Percentiles rank a stretch among this genome's conserved stretches.
Conservation (phyloP, 1,140 invertebrate genomes). For the Drosophila persimilis region DNA sequence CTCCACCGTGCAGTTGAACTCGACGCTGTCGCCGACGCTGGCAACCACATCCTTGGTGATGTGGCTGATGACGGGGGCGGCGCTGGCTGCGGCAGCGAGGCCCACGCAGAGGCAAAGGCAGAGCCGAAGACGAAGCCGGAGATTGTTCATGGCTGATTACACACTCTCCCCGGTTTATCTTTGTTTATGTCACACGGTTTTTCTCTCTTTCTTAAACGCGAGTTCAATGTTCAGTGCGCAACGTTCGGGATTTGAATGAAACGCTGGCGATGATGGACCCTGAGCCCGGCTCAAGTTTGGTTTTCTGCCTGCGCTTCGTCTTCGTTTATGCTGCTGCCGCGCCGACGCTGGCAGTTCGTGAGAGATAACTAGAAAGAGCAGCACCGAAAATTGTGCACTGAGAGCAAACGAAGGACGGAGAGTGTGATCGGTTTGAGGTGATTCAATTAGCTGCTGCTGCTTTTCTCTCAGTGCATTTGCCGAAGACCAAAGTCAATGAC, state of each 20-base stretch:
- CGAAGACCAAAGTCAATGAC: conserved; percentile 47
- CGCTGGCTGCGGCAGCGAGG: conserved; percentile 3
- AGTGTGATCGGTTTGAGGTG: conserved; percentile 12
- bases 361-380: conserved; percentile 24
- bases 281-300: conserved; percentile 48
- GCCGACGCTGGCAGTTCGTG: conserved; percentile 52
- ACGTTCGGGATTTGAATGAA: conserved; percentile 66
- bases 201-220: neutral
- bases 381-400: conserved; percentile 45
- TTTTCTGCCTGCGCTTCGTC: conserved; percentile 8
- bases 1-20: conserved; percentile 91
- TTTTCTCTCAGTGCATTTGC: conserved; percentile 32
- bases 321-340: conserved; percentile 24
- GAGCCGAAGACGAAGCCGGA: conserved; percentile 26
- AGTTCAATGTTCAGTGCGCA: conserved; percentile 36
- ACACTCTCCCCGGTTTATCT: conserved; percentile 18
- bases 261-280: conserved; percentile 27
- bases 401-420: conserved; percentile 2
- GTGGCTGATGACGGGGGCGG: conserved; percentile 87
- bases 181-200: conserved; percentile 1
- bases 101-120: conserved; percentile 35
- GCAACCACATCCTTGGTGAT: conserved; percentile 91
- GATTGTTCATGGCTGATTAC: conserved; percentile 21
- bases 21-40: conserved; percentile 90
- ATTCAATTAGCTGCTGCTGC: no score